Evolutionary conservation across 1,140 invertebrate genomes (phyloP), one percentile per base, ranked within the genome.

Genomic region (Elymnias hypermnestra): DNA sequence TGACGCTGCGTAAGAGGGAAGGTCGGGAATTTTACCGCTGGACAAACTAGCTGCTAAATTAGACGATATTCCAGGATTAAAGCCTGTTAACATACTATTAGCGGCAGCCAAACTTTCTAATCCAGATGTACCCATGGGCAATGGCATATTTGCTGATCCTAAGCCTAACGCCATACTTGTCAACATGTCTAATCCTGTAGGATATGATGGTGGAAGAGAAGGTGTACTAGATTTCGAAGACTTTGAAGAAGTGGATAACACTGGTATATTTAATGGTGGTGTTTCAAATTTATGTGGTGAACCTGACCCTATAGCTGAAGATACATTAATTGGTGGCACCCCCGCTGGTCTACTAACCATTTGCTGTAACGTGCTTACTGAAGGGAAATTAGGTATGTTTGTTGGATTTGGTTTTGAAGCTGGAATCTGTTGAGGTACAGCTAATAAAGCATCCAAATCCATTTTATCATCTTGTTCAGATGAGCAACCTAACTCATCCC

Each of bases 381-480:
- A 87, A 5, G 84, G 84, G 44, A 87, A 85, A 44, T 78, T 86
- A 19, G 82, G 72, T 43, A 82, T 70, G 5, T 74, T 66, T 15
- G 83, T 72, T 0, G 68, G 37, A 55, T 73, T 78, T 2, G 83
- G 73, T 48, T 85, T 84, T 0, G 83, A 73, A 38, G 87, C 87
- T 0, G 83, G 78, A 17, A 88, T 85, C 3, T 83, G 79, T 57
- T 88, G 86, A 6, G 88, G 87, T 9, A 89, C 88, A n/a, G 88
- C 85, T 12, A 89, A 63, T 35, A 89, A 56, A 14, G 83, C 78
- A 54, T 85, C 85, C 3, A 87, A 61, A 60, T 87, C 82, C 62
- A 86, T 81, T 63, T 89, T 89, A 56, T 89, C 88, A 36, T 89
- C 88, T 40, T 89, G 74, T 41, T 84, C 83, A 6, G 83, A 86